Evolutionary conservation across 2,888 invertebrate species (phyloP), one percentile per base, ranked within the genome.

Genomic region (Monopis laevigella): DNA sequence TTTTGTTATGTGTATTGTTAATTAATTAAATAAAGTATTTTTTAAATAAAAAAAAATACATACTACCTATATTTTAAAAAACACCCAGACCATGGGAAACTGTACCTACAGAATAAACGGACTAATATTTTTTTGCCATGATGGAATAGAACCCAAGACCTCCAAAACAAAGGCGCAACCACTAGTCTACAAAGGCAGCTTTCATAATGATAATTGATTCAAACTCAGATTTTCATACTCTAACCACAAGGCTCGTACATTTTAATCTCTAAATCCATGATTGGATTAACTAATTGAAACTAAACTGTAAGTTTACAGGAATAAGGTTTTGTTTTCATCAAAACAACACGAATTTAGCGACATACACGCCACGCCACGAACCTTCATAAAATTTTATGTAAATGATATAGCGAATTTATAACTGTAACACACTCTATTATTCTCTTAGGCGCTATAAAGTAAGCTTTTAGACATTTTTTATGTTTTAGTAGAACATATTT

Each of bases 341-440:
- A 32, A 32, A 17, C 17, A n/a, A n/a, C 10, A 17, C 14, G 17
- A 32, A 16, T 16, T 19, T 14, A 13, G 32, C 42, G 32, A 42
- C 42, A 43, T 36, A 38, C 40, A 45, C 38, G 36, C 29, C 35
- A 44, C 26, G 30, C 43, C 43, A 51, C 48, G 54, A 56, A 55
- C 46, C 48, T 46, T 51, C 53, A 55, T 58, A 56, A 60, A 62
- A 66, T 59, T 57, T 59, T 60, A 64, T 61, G 58, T 52, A 60
- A 66, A 65, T 58, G 57, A 53, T 49, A 46, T 47, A 49, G 48
- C 47, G 48, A 60, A 62, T 64, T 60, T 62, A 62, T 58, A 51
- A 56, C 49, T 54, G 54, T 60, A 58, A 61, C 61, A 59, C 57
- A 57, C 54, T 51, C 59, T 59, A 60, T 62, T 64, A 62, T 59